Percentiles rank a stretch among this genome's conserved stretches.
Conservation (phyloP, 2,113 vertebrate genomes). For the Microcebus lehilahytsara region DNA sequence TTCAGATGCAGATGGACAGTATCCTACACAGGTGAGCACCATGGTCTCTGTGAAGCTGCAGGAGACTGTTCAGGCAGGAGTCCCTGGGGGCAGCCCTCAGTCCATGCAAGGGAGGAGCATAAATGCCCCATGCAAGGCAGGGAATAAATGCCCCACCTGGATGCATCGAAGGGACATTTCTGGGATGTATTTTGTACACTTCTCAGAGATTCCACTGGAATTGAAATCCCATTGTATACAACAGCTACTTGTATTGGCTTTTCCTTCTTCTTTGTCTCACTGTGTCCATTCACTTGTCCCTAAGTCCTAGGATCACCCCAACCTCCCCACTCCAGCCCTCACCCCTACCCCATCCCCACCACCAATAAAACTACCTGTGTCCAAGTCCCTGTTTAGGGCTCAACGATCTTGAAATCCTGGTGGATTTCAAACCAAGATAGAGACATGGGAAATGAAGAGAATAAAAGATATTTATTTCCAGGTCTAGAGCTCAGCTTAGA, state of each 20-base stretch:
- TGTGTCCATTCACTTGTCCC: background rate
- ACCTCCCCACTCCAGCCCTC: no score
- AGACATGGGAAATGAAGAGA: background rate
- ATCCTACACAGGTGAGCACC: no score
- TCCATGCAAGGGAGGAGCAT: no score
- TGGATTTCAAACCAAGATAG: background rate
- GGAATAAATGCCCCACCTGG: background rate
- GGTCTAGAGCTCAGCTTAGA: background rate
- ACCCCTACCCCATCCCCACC: background rate
- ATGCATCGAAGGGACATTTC: background rate
- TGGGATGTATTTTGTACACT: no score
- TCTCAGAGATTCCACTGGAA: background rate
- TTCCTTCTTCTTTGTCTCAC: background rate
- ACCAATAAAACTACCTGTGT: background rate
- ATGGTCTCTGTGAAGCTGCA: background rate
- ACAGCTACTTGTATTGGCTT: background rate
- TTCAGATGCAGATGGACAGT: background rate
- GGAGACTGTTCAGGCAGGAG: no score
- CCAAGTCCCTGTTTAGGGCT: no score
- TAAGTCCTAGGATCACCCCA: background rate
- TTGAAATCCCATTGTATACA: background rate
- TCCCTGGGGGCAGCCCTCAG: background rate
- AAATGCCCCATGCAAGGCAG: no score
- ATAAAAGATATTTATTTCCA: background rate
- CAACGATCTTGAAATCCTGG: no score